phyloP scores from a whole-genome alignment of 2,888 invertebrate genomes.

The Idaea aversata region DNA sequence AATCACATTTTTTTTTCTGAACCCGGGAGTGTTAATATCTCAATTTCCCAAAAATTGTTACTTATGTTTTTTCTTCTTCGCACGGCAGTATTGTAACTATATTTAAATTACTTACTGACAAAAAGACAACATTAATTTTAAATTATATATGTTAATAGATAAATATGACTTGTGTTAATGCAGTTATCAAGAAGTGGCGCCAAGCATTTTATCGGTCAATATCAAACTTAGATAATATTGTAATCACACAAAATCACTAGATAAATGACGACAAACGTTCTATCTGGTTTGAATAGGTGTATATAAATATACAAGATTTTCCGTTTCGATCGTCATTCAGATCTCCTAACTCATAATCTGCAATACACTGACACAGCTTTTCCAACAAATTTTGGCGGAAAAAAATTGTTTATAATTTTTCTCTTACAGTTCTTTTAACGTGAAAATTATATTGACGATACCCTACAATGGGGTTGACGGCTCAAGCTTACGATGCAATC shows the following conservation, averaged over 20 bases:
- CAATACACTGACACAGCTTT: conserved; percentile 17
- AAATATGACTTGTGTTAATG: not conserved
- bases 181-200: not conserved
- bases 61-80: too few relatives aligned
- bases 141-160: not conserved
- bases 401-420: conserved; percentile 3
- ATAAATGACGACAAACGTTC: conserved; percentile 11
- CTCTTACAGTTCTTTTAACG: not conserved
- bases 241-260: conserved; percentile 14
- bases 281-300: conserved; percentile 11
- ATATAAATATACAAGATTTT: conserved; percentile 23
- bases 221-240: conserved; percentile 14
- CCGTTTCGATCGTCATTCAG: conserved; percentile 15
- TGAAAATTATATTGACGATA: not conserved
- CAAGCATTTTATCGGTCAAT: conserved; percentile 18
- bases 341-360: conserved; percentile 15
- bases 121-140: not conserved
- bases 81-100: too few relatives aligned
- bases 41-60: too few relatives aligned
- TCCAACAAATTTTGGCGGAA: conserved; percentile 10
- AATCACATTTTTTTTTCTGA: too few relatives aligned
- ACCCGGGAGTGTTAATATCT: too few relatives aligned
- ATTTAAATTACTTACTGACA: too few relatives aligned
- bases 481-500: not conserved
- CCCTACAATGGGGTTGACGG: not conserved